A percentile compares a stretch with the other conserved stretches of the same genome.
These are phyloP conservation scores for Pterocles gutturalis DNA, from an alignment of 2,113 vertebrate species.

Conservation along the genomic window DNA sequence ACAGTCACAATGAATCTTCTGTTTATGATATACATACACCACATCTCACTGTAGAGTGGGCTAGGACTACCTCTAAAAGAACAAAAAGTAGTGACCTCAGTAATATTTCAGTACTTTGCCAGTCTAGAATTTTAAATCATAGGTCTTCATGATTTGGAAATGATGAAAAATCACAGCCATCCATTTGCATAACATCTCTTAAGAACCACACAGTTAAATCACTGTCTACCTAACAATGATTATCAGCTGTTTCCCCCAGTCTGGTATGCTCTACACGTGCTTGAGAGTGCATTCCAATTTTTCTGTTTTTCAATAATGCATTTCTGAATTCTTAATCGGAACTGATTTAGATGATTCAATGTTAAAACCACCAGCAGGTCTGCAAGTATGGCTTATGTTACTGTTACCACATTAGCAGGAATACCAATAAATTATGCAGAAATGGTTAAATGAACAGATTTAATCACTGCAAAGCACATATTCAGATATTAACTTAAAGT, in stretches of 20 bases:
- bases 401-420: neutral
- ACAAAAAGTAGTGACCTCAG: neutral
- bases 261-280: neutral
- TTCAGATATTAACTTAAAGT: neutral
- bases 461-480: neutral
- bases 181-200: neutral
- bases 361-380: neutral
- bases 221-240: neutral
- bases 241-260: neutral
- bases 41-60: neutral
- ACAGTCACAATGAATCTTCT: neutral
- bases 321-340: neutral
- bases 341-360: neutral
- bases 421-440: neutral
- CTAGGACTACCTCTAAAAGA: neutral
- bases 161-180: neutral
- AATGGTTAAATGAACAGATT: neutral
- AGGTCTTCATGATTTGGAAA: neutral
- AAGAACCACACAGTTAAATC: neutral
- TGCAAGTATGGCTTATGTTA: neutral
- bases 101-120: neutral
- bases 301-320: neutral
- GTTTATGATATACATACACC: neutral
- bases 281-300: neutral
- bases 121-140: neutral